Conservation (phyloP, 2,888 invertebrate species). For the Ophraella communa region DNA sequence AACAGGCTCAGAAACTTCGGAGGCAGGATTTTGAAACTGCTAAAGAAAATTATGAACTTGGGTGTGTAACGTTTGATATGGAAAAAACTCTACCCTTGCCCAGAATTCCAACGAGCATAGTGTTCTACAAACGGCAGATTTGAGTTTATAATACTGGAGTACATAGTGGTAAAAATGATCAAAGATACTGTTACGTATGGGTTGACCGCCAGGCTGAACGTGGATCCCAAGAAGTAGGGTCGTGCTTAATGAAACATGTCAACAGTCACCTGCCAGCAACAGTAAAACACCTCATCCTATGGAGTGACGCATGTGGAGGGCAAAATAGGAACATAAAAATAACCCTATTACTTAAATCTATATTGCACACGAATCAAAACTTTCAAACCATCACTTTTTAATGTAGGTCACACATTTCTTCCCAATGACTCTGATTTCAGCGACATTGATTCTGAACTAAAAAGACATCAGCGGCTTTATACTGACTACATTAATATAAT, state of each 20-base stretch:
- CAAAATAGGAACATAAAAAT: too few species aligned
- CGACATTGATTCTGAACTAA: too few species aligned
- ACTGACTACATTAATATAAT: too few species aligned
- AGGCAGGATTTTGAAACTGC: constrained; percentile 32
- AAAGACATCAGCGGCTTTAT: too few species aligned
- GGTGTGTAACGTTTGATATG: constrained; percentile 29
- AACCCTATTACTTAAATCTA: too few species aligned
- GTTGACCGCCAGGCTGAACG: constrained; percentile 42
- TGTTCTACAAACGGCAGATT: constrained; percentile 45
- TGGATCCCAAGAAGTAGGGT: constrained; percentile 37
- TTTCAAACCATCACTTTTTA: too few species aligned
- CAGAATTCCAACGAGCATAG: constrained; percentile 37
- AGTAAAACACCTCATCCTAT: not conserved
- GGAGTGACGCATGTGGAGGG: not conserved
- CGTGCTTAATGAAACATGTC: constrained; percentile 37
- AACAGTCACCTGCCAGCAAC: constrained; percentile 6
- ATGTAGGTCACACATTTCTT: too few species aligned
- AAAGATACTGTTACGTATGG: constrained; percentile 8
- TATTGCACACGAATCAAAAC: too few species aligned
- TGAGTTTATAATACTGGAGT: constrained; percentile 44
- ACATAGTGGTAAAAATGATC: constrained; percentile 31
- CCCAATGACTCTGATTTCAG: too few species aligned
- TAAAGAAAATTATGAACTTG: constrained; percentile 20
- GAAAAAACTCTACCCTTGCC: constrained; percentile 23
- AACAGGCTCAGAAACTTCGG: constrained; percentile 24